Conservation (phyloP, 2,797 vertebrate species). For the Pseudocheirus occidentalis region DNA sequence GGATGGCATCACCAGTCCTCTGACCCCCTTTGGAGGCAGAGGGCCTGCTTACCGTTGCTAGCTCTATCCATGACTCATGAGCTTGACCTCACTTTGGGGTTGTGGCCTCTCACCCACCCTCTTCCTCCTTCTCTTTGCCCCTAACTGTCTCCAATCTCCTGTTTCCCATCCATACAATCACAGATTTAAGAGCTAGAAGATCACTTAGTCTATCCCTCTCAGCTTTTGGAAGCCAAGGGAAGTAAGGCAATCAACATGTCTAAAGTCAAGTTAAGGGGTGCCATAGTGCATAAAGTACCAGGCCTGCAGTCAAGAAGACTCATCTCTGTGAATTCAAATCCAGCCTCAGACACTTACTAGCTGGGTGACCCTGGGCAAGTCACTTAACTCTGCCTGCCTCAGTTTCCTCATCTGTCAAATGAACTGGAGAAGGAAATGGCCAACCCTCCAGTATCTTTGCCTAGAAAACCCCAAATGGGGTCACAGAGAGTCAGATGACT, state of each 20-base stretch:
- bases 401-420: not conserved
- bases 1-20: fast-evolving
- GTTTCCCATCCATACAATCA: not conserved
- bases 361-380: no score
- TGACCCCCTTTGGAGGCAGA: not conserved
- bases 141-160: not conserved
- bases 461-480: not conserved
- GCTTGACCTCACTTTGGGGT: not conserved
- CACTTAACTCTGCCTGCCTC: not conserved
- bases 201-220: not conserved
- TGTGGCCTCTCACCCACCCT: not conserved
- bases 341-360: no score
- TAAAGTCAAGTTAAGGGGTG: not conserved
- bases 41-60: not conserved
- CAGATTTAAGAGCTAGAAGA: not conserved
- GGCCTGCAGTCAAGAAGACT: no score
- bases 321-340: no score
- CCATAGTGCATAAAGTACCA: no score
- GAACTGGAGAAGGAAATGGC: not conserved
- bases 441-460: not conserved
- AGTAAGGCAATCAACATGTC: no score
- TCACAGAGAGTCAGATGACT: not conserved
- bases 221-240: no score
- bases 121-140: not conserved
- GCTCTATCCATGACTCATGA: not conserved